Base-by-base conservation (phyloP, 1,140 invertebrate genomes). In the Macrosteles quadrilineatus region DNA sequence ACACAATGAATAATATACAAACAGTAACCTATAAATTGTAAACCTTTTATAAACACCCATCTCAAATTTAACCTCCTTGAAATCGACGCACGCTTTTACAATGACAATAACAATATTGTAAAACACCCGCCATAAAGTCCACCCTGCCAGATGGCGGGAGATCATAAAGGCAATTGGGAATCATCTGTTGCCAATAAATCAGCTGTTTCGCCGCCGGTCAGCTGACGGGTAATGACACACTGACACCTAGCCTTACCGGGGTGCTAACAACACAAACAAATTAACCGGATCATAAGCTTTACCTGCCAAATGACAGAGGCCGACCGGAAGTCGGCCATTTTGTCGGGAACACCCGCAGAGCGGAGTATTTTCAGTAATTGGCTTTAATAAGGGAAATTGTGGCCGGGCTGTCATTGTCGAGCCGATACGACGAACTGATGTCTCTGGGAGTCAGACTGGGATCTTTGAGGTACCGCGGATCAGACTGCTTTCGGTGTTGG, bases 191-290 rank as follows among this genome's bases (percentile, higher is more conserved):
- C n/a, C n/a, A 21, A 17, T 19, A 17, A 50, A 21, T 19, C 14
- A 50, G 14, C 14, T 50, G 14, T 19, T 17, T 21, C 21, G 3
- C n/a, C 14, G 47, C 21, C 47, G 4, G 47, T 50, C 47, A 50
- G 47, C 47, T 50, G 47, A 50, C 47, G 4, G 9, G 12, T 59
- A 59, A 59, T 59, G 25, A 59, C 55, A 59, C 25, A 23, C 25
- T 25, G n/a, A 59, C 55, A 59, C 55, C 55, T 59, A 50, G 14
- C 55, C 25, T 4, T 27, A 29, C 25, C 55, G 21, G 55, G 55
- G 55, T 29, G 55, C 55, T 59, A 59, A 59, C 55, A 59, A 59
- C n/a, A n/a, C 55, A 59, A 59, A 59, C 55, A 59, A 59, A 59
- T 59, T 59, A 59, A 59, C 55, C 55, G 55, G 55, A 59, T 59